phyloP scores from a whole-genome alignment of 1,140 invertebrate genomes.

The Probaryconus sp. region DNA sequence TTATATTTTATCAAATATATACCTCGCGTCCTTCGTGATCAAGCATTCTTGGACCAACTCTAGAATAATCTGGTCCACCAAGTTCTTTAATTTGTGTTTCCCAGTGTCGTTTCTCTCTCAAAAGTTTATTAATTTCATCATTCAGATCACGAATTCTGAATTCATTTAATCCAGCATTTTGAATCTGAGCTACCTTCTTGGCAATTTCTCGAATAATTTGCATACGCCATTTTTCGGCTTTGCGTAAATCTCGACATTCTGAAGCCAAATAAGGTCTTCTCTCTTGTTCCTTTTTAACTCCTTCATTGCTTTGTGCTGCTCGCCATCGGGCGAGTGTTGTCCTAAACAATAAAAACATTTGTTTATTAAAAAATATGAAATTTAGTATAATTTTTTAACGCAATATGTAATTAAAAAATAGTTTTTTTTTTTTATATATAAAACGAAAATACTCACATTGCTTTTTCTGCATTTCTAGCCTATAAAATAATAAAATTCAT shows the following conservation, averaged over 20 bases:
- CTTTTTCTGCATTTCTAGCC: slow-evolving; percentile 91
- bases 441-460: slow-evolving; percentile 84
- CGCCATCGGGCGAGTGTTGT: slow-evolving; percentile 97
- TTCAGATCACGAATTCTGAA: slow-evolving; percentile 98
- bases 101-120: slow-evolving; percentile 98
- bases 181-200: slow-evolving; percentile 99
- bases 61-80: slow-evolving; percentile 96
- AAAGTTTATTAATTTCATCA: slow-evolving; percentile 99
- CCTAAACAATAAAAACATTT: slow-evolving; percentile 68
- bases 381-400: slow-evolving; percentile 5
- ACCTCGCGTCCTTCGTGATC: slow-evolving; percentile 97
- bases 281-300: slow-evolving; percentile 86
- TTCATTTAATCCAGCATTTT: slow-evolving; percentile 99
- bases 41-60: slow-evolving; percentile 94
- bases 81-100: slow-evolving; percentile 96
- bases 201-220: slow-evolving; percentile 98
- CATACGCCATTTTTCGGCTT: slow-evolving; percentile 96
- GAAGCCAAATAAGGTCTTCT: slow-evolving; percentile 94
- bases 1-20: slow-evolving; percentile 15
- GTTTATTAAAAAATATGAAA: slow-evolving; percentile 18
- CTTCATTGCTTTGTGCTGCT: slow-evolving; percentile 93
- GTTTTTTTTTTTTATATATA: no score
- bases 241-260: slow-evolving; percentile 92
- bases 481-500: slow-evolving; percentile 67
- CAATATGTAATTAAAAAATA: no score